phyloP scores from a whole-genome alignment of 2,113 vertebrate genomes.

The Eptesicus fuscus region DNA sequence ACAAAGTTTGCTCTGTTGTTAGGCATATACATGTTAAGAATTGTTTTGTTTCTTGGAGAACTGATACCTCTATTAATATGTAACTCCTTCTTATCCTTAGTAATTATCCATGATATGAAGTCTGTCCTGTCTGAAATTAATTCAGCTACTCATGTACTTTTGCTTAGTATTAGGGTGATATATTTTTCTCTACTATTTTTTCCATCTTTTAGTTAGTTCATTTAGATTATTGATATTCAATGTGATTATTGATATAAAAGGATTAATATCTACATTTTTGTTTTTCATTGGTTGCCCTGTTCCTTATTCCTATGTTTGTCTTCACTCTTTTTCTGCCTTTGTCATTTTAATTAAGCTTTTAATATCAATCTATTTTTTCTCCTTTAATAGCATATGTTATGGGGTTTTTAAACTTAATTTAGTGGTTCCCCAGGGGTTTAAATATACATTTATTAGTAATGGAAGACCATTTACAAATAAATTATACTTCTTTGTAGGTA shows the following conservation, averaged over 20 bases:
- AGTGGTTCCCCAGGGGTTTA: not conserved
- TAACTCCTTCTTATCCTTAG: not conserved
- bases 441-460: not conserved
- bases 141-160: not conserved
- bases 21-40: not conserved
- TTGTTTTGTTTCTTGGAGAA: not conserved
- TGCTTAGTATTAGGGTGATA: not conserved
- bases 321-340: not conserved
- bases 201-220: not conserved
- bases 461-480: not conserved
- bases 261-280: not conserved
- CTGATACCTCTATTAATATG: not conserved
- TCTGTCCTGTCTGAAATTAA: not conserved
- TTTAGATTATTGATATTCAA: not conserved
- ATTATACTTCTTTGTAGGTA: not conserved
- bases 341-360: not conserved
- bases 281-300: not conserved
- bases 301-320: not conserved
- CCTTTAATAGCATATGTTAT: not conserved
- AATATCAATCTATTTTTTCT: not conserved
- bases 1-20: not conserved
- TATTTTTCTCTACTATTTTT: not conserved
- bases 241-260: not conserved
- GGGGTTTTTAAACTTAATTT: not conserved
- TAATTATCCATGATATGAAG: not conserved